phyloP scores from a whole-genome alignment of 2,888 invertebrate species.

The Pocota personata region DNA sequence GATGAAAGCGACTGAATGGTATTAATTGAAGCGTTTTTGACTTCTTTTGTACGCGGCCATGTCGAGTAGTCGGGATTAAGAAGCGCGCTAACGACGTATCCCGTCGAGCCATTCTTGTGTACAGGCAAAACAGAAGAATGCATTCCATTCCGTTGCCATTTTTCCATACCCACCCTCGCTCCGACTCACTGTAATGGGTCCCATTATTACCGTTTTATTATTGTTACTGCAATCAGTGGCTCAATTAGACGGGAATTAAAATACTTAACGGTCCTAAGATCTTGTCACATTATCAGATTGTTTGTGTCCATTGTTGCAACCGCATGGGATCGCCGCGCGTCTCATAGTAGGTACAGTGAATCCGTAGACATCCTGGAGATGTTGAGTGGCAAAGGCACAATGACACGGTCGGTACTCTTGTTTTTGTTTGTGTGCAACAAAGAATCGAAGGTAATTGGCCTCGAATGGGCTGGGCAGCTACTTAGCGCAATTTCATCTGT shows the following conservation, averaged over 20 bases:
- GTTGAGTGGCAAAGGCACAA: slow-evolving; percentile 41
- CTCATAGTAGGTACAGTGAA: not conserved
- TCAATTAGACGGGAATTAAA: slow-evolving; percentile 73
- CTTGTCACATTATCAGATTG: slow-evolving; percentile 73
- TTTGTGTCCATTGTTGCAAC: slow-evolving; percentile 69
- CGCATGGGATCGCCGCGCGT: slow-evolving; percentile 50
- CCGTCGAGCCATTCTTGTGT: slow-evolving; percentile 48
- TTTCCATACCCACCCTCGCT: slow-evolving; percentile 27
- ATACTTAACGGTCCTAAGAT: slow-evolving; percentile 67
- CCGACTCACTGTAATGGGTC: slow-evolving; percentile 35
- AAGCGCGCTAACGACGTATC: slow-evolving; percentile 65
- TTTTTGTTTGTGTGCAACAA: slow-evolving; percentile 37
- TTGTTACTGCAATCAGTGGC: slow-evolving; percentile 71
- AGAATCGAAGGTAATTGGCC: slow-evolving; percentile 64
- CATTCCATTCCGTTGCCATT: slow-evolving; percentile 54
- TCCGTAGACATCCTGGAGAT: slow-evolving; percentile 71
- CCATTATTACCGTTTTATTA: slow-evolving; percentile 56
- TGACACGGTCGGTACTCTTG: not conserved
- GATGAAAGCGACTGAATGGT: slow-evolving; percentile 53
- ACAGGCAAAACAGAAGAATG: slow-evolving; percentile 31
- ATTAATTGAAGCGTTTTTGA: slow-evolving; percentile 74
- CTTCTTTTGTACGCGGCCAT: slow-evolving; percentile 62
- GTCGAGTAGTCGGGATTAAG: slow-evolving; percentile 65
- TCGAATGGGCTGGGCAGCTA: slow-evolving; percentile 50
- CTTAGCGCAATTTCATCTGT: slow-evolving; percentile 42